Percentiles rank a stretch among this genome's conserved stretches.
Evolutionary conservation across 2,797 vertebrate genomes (phyloP).

Genomic region (Holocentrus rufus): DNA sequence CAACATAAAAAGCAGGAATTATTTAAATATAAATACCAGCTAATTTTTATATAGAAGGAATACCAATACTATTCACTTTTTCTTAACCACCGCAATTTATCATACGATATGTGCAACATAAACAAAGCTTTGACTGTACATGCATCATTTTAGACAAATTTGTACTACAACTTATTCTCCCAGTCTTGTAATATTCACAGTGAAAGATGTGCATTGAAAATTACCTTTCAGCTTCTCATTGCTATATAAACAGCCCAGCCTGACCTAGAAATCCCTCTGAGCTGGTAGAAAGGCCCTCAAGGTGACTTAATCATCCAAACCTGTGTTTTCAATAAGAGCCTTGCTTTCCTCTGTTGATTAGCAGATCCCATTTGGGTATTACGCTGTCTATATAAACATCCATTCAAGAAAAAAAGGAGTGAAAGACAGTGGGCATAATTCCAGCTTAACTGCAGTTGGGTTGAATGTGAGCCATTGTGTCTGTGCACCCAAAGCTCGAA

Average conservation of each 20-base stretch:
- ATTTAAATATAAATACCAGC: slow-evolving; percentile 23
- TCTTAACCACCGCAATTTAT: too few species aligned
- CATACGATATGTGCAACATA: too few species aligned
- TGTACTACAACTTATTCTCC: neutral
- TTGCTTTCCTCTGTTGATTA: slow-evolving; percentile 66
- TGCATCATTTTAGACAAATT: neutral
- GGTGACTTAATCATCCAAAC: slow-evolving; percentile 58
- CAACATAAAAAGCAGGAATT: neutral
- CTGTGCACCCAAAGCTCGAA: slow-evolving; percentile 11
- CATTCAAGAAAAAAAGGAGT: slow-evolving; percentile 33
- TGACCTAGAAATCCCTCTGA: slow-evolving; percentile 35
- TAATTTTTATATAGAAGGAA: neutral
- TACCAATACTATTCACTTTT: too few species aligned
- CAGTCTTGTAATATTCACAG: neutral
- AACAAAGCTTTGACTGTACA: too few species aligned
- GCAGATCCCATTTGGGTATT: slow-evolving; percentile 61
- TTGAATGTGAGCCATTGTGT: slow-evolving; percentile 18
- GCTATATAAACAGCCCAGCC: slow-evolving; percentile 29
- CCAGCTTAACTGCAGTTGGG: slow-evolving; percentile 30
- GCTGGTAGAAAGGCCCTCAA: slow-evolving; percentile 42
- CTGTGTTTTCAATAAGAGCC: slow-evolving; percentile 56
- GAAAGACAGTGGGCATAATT: slow-evolving; percentile 22
- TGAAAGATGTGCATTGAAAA: slow-evolving; percentile 4
- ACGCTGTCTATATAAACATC: slow-evolving; percentile 60
- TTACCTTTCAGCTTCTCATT: slow-evolving; percentile 14